Base-by-base conservation (phyloP, 2,888 invertebrate species). In the Nesidiocoris tenuis region DNA sequence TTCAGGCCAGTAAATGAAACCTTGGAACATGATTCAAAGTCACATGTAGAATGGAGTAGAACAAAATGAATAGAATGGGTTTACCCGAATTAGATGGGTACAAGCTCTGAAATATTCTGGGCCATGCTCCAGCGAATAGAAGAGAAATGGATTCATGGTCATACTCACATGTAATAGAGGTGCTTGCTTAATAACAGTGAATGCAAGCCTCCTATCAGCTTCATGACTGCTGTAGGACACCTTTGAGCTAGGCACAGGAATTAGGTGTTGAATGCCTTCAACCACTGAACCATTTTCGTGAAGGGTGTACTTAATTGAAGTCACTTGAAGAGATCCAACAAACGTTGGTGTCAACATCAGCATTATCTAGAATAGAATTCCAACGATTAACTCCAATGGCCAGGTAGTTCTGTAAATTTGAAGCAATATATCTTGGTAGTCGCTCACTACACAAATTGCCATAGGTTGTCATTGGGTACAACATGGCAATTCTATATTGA, bases 91-190 rank as follows among this genome's bases (percentile, higher is more conserved):
- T n/a, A n/a, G n/a, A n/a, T n/a, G n/a, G n/a, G n/a, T n/a, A n/a
- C n/a, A n/a, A n/a, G n/a, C n/a, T n/a, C n/a, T n/a, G n/a, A n/a
- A n/a, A n/a, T n/a, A n/a, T n/a, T n/a, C n/a, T n/a, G n/a, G n/a
- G n/a, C n/a, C n/a, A n/a, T n/a, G n/a, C n/a, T n/a, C n/a, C n/a
- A n/a, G n/a, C n/a, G n/a, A n/a, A n/a, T n/a, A n/a, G n/a, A n/a
- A n/a, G n/a, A n/a, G n/a, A n/a, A n/a, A n/a, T n/a, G n/a, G n/a
- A n/a, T n/a, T n/a, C n/a, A n/a, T n/a, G n/a, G n/a, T n/a, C n/a
- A n/a, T n/a, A 79, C 78, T 82, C 84, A 92, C 93, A 87, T 93
- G 91, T 81, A 96, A 85, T 81, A 91, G 90, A 0, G 96, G 95
- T 78, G 94, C 90, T 79, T 90, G 88, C 16, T 92, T 90, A 63